Base-by-base conservation (phyloP, 2,797 vertebrate species). In the Choloepus didactylus region DNA sequence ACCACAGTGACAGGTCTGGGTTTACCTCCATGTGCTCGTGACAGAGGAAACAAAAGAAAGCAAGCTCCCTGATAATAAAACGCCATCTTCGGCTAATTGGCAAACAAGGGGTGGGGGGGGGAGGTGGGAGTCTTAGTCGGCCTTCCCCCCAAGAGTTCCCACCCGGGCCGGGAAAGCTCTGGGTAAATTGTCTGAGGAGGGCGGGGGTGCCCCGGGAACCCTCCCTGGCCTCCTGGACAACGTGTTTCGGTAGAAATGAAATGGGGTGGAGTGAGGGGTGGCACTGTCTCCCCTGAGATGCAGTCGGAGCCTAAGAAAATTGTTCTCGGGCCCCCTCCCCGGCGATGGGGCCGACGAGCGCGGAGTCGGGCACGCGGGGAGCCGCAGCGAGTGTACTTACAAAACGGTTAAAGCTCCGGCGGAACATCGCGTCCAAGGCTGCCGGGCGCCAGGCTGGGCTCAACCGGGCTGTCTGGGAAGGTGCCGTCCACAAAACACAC, bases 321-420 rank as follows among this genome's bases (percentile, higher is more conserved):
- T 38, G 77, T 77, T 18, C 59, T 0, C 35, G 73, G 69, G 87
- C 83, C 89, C 56, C 49, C 41, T 4, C 41, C 49, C 83, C 15
- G n/a, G 70, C 27, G 18, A 31, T 82, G 18, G 77, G 91, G 35
- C 69, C 9, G 88, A 66, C 56, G 66, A 79, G 76, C 49, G 38
- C 79, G 85, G 25, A 66, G 60, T 66, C 67, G 29, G 12, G 76
- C 51, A 54, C 87, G 86, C 93, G 70, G 1, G 87, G 51, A 92
- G 83, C 83, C 62, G 49, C 86, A 1, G 51, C 73, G 23, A 72
- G n/a, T 38, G 49, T 95, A 98, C 98, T 98, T 97, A 98, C 97
- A 80, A 98, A 96, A 88, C 96, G 97, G 38, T 97, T 93, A 29
- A 98, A 91, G 97, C 93, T 97, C 96, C 91, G 90, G 91, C 98